Evolutionary conservation across 2,113 vertebrate species (phyloP).

Genomic region (Crotalus tigris): DNA sequence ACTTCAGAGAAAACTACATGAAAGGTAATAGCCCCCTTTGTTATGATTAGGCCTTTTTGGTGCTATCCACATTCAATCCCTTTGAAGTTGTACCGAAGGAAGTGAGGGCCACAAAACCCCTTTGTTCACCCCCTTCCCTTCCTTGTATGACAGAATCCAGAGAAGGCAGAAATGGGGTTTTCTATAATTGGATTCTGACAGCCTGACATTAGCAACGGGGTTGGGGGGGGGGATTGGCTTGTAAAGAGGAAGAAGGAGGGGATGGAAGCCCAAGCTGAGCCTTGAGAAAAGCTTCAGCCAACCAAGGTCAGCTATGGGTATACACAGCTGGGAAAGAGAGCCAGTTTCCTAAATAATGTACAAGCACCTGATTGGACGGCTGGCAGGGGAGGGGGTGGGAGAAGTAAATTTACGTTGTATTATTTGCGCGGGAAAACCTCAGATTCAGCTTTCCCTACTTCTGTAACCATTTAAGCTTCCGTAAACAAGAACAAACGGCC

Average conservation of each 20-base stretch:
- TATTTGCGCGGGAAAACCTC: neutral
- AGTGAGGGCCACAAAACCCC: too few relatives aligned
- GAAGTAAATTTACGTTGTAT: neutral
- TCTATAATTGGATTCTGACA: too few relatives aligned
- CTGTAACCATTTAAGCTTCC: neutral
- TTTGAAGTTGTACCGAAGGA: too few relatives aligned
- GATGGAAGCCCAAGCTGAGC: neutral
- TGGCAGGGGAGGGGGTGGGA: too few relatives aligned
- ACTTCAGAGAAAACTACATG: too few relatives aligned
- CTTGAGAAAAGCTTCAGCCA: neutral
- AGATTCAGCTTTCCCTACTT: neutral
- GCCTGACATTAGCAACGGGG: neutral
- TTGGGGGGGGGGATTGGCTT: neutral
- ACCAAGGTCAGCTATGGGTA: neutral
- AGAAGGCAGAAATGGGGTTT: too few relatives aligned
- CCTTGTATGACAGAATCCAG: too few relatives aligned
- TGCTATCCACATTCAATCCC: too few relatives aligned
- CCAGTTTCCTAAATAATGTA: neutral
- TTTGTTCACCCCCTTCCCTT: too few relatives aligned
- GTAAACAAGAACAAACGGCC: neutral
- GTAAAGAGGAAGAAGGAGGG: neutral
- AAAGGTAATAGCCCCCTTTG: too few relatives aligned
- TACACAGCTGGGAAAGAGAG: neutral
- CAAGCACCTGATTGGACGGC: neutral
- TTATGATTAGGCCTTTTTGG: too few relatives aligned